These are phyloP conservation scores for Tribolium freemani DNA, from an alignment of 2,888 invertebrate species.

Conservation along the genomic window DNA sequence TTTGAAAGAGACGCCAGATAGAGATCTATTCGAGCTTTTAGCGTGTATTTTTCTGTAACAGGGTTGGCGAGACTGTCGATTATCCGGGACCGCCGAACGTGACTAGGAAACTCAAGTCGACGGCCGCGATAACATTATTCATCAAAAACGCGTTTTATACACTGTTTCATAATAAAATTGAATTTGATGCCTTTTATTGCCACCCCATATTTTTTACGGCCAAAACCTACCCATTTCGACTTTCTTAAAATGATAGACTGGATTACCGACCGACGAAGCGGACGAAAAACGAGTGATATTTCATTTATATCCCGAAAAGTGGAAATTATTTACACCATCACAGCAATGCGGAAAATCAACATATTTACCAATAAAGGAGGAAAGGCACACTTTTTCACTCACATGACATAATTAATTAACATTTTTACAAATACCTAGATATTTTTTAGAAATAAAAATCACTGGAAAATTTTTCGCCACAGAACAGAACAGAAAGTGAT, in stretches of 20 bases:
- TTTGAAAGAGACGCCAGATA: slow-evolving; percentile 25
- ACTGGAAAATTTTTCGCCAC: no score
- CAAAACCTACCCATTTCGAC: slow-evolving; percentile 30
- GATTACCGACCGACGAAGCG: slow-evolving; percentile 16
- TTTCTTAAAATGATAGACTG: slow-evolving; percentile 38
- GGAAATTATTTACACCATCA: background rate
- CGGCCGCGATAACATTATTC: slow-evolving; percentile 66
- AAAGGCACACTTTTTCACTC: no score
- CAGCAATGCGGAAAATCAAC: no score
- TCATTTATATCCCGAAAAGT: slow-evolving; percentile 3
- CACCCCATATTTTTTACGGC: slow-evolving; percentile 49
- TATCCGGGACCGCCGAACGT: slow-evolving; percentile 67
- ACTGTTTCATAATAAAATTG: slow-evolving; percentile 67
- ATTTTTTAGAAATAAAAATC: no score
- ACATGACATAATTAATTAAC: no score
- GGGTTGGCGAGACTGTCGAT: slow-evolving; percentile 65
- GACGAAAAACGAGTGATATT: slow-evolving; percentile 1
- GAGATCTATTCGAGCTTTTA: slow-evolving; percentile 45
- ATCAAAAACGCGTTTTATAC: slow-evolving; percentile 68
- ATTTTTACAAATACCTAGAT: no score
- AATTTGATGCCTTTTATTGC: slow-evolving; percentile 64
- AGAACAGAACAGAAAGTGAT: no score
- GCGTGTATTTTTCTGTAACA: slow-evolving; percentile 61
- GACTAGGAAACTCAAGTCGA: slow-evolving; percentile 62
- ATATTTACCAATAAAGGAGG: no score